Conservation (phyloP, 2,113 vertebrate genomes). For the Lophotis ruficrista region DNA sequence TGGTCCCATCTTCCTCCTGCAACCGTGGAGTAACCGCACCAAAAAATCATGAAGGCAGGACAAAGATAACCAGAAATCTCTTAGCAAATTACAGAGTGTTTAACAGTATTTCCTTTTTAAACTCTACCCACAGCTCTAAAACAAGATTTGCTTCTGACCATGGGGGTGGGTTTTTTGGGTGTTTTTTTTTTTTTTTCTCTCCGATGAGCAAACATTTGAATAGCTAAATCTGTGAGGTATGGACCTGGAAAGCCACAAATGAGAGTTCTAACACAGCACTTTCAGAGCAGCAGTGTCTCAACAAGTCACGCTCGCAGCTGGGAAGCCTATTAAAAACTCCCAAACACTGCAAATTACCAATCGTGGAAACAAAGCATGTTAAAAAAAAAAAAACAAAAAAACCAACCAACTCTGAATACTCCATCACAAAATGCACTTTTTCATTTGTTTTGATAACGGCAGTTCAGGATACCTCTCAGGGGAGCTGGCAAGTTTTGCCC, state of each 20-base stretch:
- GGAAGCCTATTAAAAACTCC: conserved; percentile 28
- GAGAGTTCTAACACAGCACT: neutral
- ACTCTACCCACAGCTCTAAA: neutral
- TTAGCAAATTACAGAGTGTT: neutral
- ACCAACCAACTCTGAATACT: neutral
- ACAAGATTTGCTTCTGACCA: neutral
- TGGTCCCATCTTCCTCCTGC: neutral
- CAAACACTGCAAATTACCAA: neutral
- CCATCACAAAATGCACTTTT: conserved; percentile 1
- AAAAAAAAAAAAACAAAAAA: neutral
- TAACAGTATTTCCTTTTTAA: neutral
- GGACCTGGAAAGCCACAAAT: neutral
- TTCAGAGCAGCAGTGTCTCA: neutral
- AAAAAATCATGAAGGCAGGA: neutral
- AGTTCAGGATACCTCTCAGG: conserved; percentile 16
- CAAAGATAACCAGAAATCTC: neutral
- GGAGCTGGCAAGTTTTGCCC: conserved; percentile 8
- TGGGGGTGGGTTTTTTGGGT: neutral
- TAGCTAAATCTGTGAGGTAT: neutral
- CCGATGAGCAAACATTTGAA: neutral
- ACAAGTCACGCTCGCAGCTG: neutral
- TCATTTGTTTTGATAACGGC: conserved; percentile 33
- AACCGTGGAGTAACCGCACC: neutral
- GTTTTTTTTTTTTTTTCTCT: neutral
- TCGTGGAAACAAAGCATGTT: neutral